Conservation (phyloP, 1,140 invertebrate species). For the Mycetomoellerius zeteki region DNA sequence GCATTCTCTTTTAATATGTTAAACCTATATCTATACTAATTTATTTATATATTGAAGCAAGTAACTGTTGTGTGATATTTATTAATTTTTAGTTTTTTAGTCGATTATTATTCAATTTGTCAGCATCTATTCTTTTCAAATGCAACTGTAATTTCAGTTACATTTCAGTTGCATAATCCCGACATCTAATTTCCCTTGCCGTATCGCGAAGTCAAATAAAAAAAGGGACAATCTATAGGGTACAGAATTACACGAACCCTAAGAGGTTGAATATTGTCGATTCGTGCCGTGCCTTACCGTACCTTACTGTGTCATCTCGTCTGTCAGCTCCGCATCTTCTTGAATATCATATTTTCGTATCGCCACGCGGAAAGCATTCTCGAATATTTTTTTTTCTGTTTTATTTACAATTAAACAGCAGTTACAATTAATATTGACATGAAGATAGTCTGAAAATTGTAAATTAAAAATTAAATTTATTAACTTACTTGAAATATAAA, state of each 20-base stretch:
- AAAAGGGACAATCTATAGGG: not conserved
- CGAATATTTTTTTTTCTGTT: not conserved
- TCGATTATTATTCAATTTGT: not conserved
- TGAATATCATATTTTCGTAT: slow-evolving; percentile 63
- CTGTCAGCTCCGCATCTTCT: slow-evolving; percentile 57
- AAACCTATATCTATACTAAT: slow-evolving; percentile 4
- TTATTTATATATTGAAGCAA: not conserved
- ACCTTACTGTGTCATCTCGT: slow-evolving; percentile 76
- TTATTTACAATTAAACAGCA: not conserved
- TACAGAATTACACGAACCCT: slow-evolving; percentile 34
- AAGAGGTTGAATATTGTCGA: slow-evolving; percentile 68
- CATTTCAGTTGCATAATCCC: slow-evolving; percentile 51
- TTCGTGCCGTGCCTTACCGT: slow-evolving; percentile 78
- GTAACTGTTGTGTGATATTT: not conserved
- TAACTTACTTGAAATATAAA: not conserved
- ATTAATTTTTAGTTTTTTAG: not conserved
- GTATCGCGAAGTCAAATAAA: slow-evolving; percentile 43
- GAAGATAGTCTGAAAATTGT: not conserved
- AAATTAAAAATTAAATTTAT: no score
- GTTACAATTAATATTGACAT: not conserved
- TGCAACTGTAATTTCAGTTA: slow-evolving; percentile 1
- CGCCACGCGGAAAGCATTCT: slow-evolving; percentile 35
- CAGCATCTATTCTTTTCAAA: slow-evolving; percentile 12
- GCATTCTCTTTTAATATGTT: not conserved
- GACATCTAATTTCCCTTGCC: slow-evolving; percentile 57